Percentiles rank a stretch among this genome's conserved stretches.
Conservation (phyloP, 1,140 invertebrate species). For the Bombus breviceps region DNA sequence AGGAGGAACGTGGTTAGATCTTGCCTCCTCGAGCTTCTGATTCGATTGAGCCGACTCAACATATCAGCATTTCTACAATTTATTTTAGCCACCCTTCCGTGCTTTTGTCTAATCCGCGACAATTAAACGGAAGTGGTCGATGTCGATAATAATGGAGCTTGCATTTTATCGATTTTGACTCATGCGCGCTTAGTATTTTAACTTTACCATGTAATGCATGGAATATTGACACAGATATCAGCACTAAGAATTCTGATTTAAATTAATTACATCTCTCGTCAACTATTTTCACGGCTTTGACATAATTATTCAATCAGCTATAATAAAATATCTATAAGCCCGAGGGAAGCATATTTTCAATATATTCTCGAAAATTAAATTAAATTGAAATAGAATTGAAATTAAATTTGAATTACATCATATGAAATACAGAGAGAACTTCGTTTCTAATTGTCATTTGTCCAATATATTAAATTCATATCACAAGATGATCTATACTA, state of each 20-base stretch:
- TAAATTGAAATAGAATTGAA: background rate
- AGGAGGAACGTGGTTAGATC: conserved; percentile 49
- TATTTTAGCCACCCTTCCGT: conserved; percentile 12
- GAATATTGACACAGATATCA: too few species aligned
- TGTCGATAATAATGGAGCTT: too few species aligned
- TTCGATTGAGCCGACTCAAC: conserved; percentile 49
- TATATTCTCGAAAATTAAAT: background rate
- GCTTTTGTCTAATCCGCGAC: background rate
- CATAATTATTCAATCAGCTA: background rate
- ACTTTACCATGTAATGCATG: too few species aligned
- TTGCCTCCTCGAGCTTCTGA: conserved; percentile 27
- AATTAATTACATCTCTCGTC: too few species aligned
- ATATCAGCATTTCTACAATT: conserved; percentile 48
- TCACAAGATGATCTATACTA: background rate
- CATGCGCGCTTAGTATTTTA: too few species aligned
- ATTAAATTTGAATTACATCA: background rate
- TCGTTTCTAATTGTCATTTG: background rate
- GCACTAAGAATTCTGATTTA: too few species aligned
- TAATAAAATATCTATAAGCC: background rate
- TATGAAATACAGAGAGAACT: background rate
- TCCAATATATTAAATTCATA: background rate
- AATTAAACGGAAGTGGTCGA: too few species aligned
- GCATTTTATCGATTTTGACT: background rate
- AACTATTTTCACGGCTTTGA: background rate
- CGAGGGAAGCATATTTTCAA: background rate